Percentiles rank a stretch among this genome's conserved stretches.
Evolutionary conservation across 2,888 invertebrate genomes (phyloP).

Genomic region (Melangyna quadrimaculata): DNA sequence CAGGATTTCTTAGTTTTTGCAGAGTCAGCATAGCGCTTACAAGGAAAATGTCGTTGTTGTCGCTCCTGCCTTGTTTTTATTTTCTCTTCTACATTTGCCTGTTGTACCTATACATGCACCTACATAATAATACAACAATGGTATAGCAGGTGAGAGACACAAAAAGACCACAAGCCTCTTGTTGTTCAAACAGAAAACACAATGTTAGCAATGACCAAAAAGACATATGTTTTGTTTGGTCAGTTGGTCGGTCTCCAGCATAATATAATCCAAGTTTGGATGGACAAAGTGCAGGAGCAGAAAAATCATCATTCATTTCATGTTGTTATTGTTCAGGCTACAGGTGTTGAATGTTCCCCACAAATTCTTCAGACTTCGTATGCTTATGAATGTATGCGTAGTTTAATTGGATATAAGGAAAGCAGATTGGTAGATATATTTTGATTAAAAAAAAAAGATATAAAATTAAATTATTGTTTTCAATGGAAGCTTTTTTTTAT

Average conservation of each 20-base stretch:
- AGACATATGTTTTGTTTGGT: slow-evolving; percentile 56
- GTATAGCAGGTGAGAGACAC: slow-evolving; percentile 33
- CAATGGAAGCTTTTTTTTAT: not conserved
- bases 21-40: slow-evolving; percentile 2
- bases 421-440: no score
- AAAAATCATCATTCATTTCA: slow-evolving; percentile 29
- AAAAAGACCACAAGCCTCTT: slow-evolving; percentile 15
- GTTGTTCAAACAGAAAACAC: not conserved
- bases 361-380: slow-evolving; percentile 3
- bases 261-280: slow-evolving; percentile 19
- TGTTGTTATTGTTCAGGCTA: slow-evolving; percentile 25
- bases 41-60: not conserved
- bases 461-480: not conserved
- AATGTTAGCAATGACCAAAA: slow-evolving; percentile 33
- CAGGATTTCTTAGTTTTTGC: slow-evolving; percentile 49
- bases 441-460: not conserved
- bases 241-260: slow-evolving; percentile 33
- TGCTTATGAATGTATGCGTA: not conserved
- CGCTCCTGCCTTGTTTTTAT: not conserved
- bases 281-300: not conserved
- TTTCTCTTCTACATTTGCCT: not conserved
- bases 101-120: not conserved
- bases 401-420: slow-evolving; percentile 28
- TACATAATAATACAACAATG: not conserved
- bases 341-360: slow-evolving; percentile 58